Evolutionary conservation across 2,797 vertebrate species (phyloP), one percentile per base, ranked within the genome.

Genomic region (Odontamblyopus lacepedii): DNA sequence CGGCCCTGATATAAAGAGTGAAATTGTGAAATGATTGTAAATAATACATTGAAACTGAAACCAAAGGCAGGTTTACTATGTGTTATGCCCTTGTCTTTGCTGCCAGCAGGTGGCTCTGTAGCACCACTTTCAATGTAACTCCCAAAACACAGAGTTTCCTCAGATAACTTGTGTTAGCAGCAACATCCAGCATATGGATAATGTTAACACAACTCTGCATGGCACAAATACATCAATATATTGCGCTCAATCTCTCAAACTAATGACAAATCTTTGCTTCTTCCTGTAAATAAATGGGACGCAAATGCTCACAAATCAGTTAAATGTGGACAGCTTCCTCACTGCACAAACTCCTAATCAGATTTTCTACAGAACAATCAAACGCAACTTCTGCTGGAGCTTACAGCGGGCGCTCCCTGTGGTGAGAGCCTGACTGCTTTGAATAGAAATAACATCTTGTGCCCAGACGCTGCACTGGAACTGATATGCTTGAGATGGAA

Each of bases 31-130:
- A 48, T 15, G 44, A 48, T 48, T 16, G 13, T 48, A 15, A 48
- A 48, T 3, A 48, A 15, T 6, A 48, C 12, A 48, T 1, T 48
- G 44, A 48, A 15, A 13, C 12, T 15, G 41, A 44, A 15, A 44
- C 3, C 41, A 60, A 12, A 27, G 19, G 7, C n/a, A 8, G 16
- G 5, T 55, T 4, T 16, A 4, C 38, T 64, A 23, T 50, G 13
- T 53, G 6, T 13, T 38, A 19, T 81, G 81, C 70, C 79, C 5
- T 18, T 72, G 72, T 56, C 57, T 6, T 23, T 0, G 5, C 60
- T 26, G 66, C 82, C 94, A 92, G 78, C 81, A 93, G 93, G 85
- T 78, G 92, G 88, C 83, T 66, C 19, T 78, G 74, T 63, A 68
- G 73, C 9, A 23, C 32, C 41, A 69, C 66, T 32, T 55, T 27